These are phyloP conservation scores for Argynnis bischoffii DNA, from an alignment of 2,888 invertebrate genomes.

Conservation along the genomic window DNA sequence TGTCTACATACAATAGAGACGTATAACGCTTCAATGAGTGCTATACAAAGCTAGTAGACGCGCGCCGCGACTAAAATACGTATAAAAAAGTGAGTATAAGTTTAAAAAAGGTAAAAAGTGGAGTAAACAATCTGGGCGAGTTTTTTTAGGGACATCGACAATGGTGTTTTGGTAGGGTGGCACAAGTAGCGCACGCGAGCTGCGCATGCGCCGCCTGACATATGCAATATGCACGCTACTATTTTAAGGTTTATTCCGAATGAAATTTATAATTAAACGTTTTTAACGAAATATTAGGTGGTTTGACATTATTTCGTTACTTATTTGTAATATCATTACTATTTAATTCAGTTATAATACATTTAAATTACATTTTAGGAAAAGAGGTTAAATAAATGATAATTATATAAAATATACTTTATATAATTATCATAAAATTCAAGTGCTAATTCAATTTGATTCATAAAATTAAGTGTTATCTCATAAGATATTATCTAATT, in stretches of 20 bases:
- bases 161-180: slow-evolving; percentile 67
- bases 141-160: slow-evolving; percentile 64
- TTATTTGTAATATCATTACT: no score
- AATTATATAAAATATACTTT: neutral
- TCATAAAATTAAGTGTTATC: no score
- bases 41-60: slow-evolving; percentile 67
- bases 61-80: slow-evolving; percentile 73
- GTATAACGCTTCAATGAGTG: slow-evolving; percentile 69
- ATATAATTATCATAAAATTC: neutral
- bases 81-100: slow-evolving; percentile 72
- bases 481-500: no score
- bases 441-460: neutral
- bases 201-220: slow-evolving; percentile 42
- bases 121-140: slow-evolving; percentile 77
- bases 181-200: slow-evolving; percentile 61
- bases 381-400: no score
- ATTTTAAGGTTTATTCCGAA: slow-evolving; percentile 32
- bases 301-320: no score
- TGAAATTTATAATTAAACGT: slow-evolving; percentile 18
- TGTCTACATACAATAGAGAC: slow-evolving; percentile 63
- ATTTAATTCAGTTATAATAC: neutral
- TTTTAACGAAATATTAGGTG: neutral
- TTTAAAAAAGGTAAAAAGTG: slow-evolving; percentile 79
- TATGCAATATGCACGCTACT: slow-evolving; percentile 53
- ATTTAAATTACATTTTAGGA: neutral